Conservation (phyloP, 23 tunicate genomes). For the Ciona savignyi region DNA sequence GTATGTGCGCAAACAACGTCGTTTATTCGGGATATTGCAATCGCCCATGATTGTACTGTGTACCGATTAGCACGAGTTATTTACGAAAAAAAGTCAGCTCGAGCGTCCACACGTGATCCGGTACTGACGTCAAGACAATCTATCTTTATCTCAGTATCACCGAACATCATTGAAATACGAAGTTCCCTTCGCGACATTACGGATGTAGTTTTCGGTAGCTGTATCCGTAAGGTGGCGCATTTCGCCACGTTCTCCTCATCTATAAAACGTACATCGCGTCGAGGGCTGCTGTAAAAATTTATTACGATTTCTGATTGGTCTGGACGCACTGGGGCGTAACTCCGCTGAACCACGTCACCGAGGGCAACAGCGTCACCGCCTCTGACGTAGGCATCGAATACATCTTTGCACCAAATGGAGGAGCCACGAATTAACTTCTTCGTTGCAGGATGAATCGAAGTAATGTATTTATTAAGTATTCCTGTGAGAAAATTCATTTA, state of each 20-base stretch:
- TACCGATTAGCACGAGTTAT: not conserved
- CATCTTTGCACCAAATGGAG: constrained; percentile 85
- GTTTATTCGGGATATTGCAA: not conserved
- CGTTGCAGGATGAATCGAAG: constrained; percentile 33
- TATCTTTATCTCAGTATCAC: constrained; percentile 89
- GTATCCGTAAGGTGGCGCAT: constrained; percentile 75
- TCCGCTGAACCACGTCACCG: constrained; percentile 89
- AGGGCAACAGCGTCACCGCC: constrained; percentile 76
- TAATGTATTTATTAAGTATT: constrained; percentile 52
- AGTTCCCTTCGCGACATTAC: constrained; percentile 45
- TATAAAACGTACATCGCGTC: constrained; percentile 47
- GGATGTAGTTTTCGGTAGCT: constrained; percentile 31
- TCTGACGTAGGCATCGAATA: constrained; percentile 87
- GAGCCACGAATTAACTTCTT: constrained; percentile 54
- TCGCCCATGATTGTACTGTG: not conserved
- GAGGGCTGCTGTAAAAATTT: constrained; percentile 66
- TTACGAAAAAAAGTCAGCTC: constrained; percentile 61
- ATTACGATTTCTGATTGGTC: constrained; percentile 70
- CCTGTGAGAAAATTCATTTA: constrained; percentile 50
- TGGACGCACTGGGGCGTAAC: constrained; percentile 92
- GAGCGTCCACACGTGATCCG: constrained; percentile 82
- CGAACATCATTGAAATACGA: constrained; percentile 89
- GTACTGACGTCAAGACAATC: constrained; percentile 85
- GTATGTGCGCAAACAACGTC: not conserved
- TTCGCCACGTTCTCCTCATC: constrained; percentile 84